These are phyloP conservation scores for Clusia tigrina DNA, from an alignment of 2,888 invertebrate species.

Conservation along the genomic window DNA sequence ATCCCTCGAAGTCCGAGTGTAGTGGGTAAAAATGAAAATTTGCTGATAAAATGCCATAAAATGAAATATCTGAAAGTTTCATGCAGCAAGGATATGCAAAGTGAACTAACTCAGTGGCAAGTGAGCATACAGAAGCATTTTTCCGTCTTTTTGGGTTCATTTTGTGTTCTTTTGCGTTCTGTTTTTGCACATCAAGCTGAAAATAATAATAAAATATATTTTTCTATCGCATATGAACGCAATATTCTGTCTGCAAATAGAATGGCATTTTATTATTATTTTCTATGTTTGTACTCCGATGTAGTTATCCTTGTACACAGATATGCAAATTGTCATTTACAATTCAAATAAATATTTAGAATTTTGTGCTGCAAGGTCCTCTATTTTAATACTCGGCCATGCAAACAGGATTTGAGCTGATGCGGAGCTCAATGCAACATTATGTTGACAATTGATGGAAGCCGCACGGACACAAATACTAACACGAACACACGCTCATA, in stretches of 20 bases:
- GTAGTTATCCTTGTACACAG: neutral
- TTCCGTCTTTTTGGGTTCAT: neutral
- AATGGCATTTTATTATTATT: too few relatives aligned
- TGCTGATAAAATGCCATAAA: too few relatives aligned
- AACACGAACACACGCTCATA: neutral
- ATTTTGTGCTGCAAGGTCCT: too few relatives aligned
- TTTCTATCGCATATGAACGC: neutral
- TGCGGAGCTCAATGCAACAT: too few relatives aligned
- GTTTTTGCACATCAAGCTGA: neutral
- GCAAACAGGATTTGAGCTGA: too few relatives aligned
- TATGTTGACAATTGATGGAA: neutral
- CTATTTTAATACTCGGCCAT: too few relatives aligned
- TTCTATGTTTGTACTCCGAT: too few relatives aligned
- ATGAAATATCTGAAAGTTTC: too few relatives aligned
- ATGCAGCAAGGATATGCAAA: neutral
- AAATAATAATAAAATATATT: neutral
- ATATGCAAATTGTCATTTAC: neutral
- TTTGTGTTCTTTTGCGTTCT: neutral
- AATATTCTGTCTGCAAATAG: neutral
- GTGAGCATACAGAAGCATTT: too few relatives aligned
- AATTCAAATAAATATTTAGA: conserved; percentile 2
- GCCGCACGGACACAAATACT: neutral
- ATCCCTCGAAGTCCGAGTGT: too few relatives aligned
- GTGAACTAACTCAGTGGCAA: neutral
- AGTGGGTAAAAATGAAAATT: too few relatives aligned